These are phyloP conservation scores for Mormyrus lacerda DNA, from an alignment of 2,113 vertebrate species.

Conservation along the genomic window DNA sequence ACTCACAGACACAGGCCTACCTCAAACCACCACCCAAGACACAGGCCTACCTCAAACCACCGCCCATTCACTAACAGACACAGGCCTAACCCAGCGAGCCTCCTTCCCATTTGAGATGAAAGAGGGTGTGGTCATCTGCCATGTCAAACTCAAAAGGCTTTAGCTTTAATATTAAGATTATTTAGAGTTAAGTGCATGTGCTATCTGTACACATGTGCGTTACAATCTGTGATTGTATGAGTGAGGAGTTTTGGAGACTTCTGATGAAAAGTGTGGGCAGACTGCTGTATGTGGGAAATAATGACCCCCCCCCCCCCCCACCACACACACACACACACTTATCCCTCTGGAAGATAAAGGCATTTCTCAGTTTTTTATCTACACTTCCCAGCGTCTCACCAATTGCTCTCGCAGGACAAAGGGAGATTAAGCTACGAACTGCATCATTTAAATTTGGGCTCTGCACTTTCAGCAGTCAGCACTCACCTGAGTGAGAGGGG, in stretches of 20 bases:
- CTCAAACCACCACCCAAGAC: background rate
- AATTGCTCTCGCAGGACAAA: slow-evolving; percentile 35
- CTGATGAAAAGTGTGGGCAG: background rate
- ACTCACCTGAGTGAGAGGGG: background rate
- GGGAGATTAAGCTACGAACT: slow-evolving; percentile 35
- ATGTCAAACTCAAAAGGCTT: background rate
- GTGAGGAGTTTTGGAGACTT: background rate
- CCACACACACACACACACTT: background rate
- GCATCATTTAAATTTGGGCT: slow-evolving; percentile 11
- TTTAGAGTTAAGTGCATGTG: background rate
- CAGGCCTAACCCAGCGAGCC: background rate
- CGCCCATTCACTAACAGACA: background rate
- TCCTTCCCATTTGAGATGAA: background rate
- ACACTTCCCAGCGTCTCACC: slow-evolving; percentile 37
- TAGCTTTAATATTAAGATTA: background rate
- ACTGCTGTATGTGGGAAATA: background rate
- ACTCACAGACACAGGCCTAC: background rate
- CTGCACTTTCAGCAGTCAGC: slow-evolving; percentile 5
- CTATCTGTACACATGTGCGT: background rate
- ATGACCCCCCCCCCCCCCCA: background rate
- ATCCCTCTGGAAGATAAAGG: slow-evolving; percentile 29
- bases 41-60: too few relatives aligned
- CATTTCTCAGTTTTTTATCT: slow-evolving; percentile 29
- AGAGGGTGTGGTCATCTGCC: background rate
- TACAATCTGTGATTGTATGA: background rate